Percentiles rank a stretch among this genome's conserved stretches.
phyloP scores from a whole-genome alignment of 1,140 invertebrate genomes.

The Amphibalanus amphitrite region DNA sequence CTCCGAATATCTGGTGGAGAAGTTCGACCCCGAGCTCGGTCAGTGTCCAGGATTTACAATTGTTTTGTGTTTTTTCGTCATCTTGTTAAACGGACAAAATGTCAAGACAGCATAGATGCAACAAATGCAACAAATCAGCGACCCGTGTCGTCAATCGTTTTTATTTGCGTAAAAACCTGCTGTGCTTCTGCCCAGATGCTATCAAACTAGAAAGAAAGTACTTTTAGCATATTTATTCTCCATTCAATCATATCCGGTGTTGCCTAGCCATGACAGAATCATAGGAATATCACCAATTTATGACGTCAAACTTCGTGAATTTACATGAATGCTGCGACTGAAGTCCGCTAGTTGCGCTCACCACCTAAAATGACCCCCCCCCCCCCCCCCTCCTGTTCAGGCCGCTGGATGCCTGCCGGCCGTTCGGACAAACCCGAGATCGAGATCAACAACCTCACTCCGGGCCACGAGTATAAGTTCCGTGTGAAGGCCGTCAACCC shows the following conservation, averaged over 20 bases:
- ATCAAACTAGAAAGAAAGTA: too few species aligned
- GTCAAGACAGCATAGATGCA: too few species aligned
- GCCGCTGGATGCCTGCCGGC: constrained; percentile 66
- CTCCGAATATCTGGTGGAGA: constrained; percentile 76
- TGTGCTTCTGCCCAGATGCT: too few species aligned
- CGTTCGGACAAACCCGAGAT: constrained; percentile 61
- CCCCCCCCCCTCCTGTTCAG: constrained; percentile 55
- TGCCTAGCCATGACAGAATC: too few species aligned
- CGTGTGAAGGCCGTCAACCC: constrained; percentile 85
- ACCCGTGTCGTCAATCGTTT: too few species aligned
- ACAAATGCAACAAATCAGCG: too few species aligned
- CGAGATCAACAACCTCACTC: constrained; percentile 63
- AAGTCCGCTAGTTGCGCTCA: constrained; percentile 75
- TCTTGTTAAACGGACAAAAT: too few species aligned
- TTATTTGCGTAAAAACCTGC: too few species aligned
- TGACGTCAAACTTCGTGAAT: constrained; percentile 82
- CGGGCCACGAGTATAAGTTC: constrained; percentile 93
- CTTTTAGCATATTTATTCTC: too few species aligned
- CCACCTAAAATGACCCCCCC: constrained; percentile 30
- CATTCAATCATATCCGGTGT: too few species aligned
- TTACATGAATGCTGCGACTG: constrained; percentile 86
- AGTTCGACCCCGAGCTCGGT: constrained; percentile 73
- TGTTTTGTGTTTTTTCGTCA: too few species aligned
- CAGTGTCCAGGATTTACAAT: too few species aligned
- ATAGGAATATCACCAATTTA: constrained; percentile 46